A percentile compares a stretch with the other conserved stretches of the same genome.
Conservation (phyloP, 2,888 invertebrate species). For the Ichneumon xanthorius region DNA sequence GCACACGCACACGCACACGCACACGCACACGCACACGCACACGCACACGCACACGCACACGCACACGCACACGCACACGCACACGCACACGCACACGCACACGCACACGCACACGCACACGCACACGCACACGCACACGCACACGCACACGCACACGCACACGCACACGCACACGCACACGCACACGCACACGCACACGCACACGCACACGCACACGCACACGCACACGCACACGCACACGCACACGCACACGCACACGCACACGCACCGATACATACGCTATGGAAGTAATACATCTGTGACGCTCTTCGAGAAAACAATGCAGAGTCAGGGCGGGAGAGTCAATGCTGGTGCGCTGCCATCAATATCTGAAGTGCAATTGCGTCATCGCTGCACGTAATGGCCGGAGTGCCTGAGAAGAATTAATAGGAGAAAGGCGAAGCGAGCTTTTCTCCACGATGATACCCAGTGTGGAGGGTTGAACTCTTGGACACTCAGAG, state of each 20-base stretch:
- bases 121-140: constrained; percentile 3
- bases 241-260: not conserved
- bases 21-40: constrained; percentile 2
- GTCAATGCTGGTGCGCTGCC: constrained; percentile 34
- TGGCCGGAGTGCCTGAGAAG: constrained; percentile 40
- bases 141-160: constrained; percentile 7
- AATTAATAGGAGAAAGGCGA: constrained; percentile 14
- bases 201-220: too few species aligned
- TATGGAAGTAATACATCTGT: constrained; percentile 24
- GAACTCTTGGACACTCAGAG: constrained; percentile 32
- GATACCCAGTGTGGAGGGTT: constrained; percentile 2
- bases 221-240: too few species aligned
- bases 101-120: not conserved
- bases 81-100: constrained; percentile 8
- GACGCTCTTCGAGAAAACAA: not conserved
- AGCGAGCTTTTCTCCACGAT: constrained; percentile 39
- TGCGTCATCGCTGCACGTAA: constrained; percentile 41
- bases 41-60: not conserved
- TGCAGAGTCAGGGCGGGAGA: not conserved
- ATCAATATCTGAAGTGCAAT: constrained; percentile 63
- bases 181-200: too few species aligned
- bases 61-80: constrained; percentile 4
- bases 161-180: too few species aligned
- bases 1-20: not conserved
- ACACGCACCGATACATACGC: not conserved